These are phyloP conservation scores for Psettodes erumei DNA, from an alignment of 2,113 vertebrate species.

Conservation along the genomic window DNA sequence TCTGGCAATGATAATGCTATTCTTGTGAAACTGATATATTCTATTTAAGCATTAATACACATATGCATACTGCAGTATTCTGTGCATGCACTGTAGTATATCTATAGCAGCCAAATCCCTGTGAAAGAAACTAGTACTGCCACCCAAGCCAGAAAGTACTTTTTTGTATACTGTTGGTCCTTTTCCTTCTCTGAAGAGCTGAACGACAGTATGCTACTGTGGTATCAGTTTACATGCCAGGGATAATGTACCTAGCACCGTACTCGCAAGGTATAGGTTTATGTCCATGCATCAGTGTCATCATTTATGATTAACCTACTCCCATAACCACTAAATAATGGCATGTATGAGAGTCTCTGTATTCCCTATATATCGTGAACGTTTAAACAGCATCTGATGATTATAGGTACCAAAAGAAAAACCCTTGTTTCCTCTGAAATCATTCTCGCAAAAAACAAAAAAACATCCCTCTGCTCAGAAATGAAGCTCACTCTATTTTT, in stretches of 20 bases:
- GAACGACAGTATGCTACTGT: neutral
- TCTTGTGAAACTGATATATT: neutral
- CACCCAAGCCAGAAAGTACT: neutral
- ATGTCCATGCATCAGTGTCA: neutral
- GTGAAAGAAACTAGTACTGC: neutral
- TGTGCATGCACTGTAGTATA: too few species aligned
- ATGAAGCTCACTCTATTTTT: conserved; percentile 32
- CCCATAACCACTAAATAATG: neutral
- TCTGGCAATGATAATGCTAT: neutral
- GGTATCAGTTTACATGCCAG: neutral
- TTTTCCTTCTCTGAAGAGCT: neutral
- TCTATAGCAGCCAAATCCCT: neutral
- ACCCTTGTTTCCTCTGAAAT: conserved; percentile 18
- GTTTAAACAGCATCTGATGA: neutral
- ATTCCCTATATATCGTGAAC: too few species aligned
- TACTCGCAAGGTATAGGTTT: neutral
- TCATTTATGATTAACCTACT: neutral
- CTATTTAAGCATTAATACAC: neutral
- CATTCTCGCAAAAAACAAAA: neutral
- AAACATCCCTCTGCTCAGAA: conserved; percentile 9
- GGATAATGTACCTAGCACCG: neutral
- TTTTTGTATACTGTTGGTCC: neutral
- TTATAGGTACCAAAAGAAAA: neutral
- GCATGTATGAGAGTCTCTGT: too few species aligned
- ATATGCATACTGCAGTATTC: neutral